These are phyloP conservation scores for Syrmaticus mikado DNA, from an alignment of 2,113 vertebrate species.

Conservation along the genomic window DNA sequence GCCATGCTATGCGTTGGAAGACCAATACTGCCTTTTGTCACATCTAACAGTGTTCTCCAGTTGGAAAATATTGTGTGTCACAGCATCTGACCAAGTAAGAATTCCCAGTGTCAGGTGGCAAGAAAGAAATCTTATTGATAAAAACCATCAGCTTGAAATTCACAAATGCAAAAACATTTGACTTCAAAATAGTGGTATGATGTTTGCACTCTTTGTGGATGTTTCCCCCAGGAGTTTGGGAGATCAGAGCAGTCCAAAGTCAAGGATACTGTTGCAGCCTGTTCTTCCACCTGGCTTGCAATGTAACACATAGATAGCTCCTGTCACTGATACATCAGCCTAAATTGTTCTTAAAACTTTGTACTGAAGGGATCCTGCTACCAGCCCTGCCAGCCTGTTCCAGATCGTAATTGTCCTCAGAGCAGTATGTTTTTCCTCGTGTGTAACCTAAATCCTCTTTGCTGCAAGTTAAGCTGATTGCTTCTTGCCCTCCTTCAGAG, in stretches of 20 bases:
- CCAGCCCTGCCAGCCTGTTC: neutral
- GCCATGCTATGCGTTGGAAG: neutral
- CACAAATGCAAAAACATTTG: neutral
- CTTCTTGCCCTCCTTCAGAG: neutral
- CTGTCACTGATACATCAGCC: neutral
- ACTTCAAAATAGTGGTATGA: neutral
- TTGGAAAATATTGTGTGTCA: neutral
- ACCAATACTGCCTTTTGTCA: neutral
- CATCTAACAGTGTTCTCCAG: neutral
- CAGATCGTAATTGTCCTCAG: neutral
- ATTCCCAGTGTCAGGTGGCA: accelerated
- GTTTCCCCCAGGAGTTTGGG: neutral
- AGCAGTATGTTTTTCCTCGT: neutral
- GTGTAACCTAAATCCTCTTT: constrained; percentile 36
- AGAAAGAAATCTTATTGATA: neutral
- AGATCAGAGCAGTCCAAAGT: neutral
- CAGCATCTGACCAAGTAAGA: neutral
- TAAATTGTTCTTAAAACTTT: neutral
- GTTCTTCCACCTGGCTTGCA: neutral
- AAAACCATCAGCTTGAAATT: neutral
- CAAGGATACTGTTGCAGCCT: neutral
- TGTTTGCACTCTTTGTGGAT: neutral
- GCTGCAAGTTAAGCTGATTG: constrained; percentile 37
- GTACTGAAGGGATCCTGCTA: neutral
- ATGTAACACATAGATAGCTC: neutral